phyloP scores from a whole-genome alignment of 1,140 invertebrate genomes.

The Zaprionus davidi region DNA sequence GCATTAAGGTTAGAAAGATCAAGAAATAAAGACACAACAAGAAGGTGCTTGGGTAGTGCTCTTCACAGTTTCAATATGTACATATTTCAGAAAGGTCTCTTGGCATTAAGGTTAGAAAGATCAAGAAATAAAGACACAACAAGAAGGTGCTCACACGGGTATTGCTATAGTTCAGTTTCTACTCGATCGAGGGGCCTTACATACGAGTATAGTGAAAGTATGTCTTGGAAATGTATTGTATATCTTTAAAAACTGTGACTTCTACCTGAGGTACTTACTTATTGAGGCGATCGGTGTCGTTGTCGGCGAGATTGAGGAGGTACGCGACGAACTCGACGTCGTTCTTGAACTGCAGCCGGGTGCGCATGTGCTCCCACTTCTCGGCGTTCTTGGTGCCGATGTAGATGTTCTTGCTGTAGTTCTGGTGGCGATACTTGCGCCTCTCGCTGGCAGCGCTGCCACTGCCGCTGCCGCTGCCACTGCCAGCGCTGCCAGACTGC shows the following conservation, averaged over 20 bases:
- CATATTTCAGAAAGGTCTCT: too few species aligned
- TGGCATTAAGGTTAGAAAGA: too few species aligned
- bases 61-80: too few species aligned
- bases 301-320: conserved; percentile 84
- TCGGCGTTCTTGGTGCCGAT: conserved; percentile 85
- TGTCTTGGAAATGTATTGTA: too few species aligned
- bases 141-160: too few species aligned
- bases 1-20: too few species aligned
- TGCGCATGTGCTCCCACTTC: conserved; percentile 84
- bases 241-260: not conserved
- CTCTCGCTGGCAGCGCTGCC: conserved; percentile 69
- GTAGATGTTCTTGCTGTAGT: conserved; percentile 84
- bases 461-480: conserved; percentile 44
- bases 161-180: too few species aligned
- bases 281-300: conserved; percentile 82
- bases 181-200: too few species aligned
- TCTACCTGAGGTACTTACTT: conserved; percentile 73
- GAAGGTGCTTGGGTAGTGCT: too few species aligned
- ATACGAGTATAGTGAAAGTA: too few species aligned
- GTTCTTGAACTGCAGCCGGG: conserved; percentile 81
- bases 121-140: too few species aligned
- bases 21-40: too few species aligned
- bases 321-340: conserved; percentile 85
- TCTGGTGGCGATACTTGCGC: conserved; percentile 82
- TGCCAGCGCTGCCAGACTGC: conserved; percentile 33